Evolutionary conservation across 2,888 invertebrate species (phyloP).

Genomic region (Lasioglossum calceatum): DNA sequence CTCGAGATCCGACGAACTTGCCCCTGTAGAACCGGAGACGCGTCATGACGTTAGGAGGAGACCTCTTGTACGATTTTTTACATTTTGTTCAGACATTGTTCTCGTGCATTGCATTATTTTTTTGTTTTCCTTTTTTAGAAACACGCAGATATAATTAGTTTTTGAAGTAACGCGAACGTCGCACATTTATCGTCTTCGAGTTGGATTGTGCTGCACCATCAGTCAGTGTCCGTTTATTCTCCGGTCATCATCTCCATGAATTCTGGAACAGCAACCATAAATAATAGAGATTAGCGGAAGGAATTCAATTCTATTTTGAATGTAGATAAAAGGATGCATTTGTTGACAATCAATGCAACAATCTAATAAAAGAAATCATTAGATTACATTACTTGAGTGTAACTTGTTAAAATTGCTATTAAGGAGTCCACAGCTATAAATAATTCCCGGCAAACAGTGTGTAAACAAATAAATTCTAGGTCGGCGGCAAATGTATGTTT

Average conservation of each 20-base stretch:
- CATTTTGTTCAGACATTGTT: conserved; percentile 37
- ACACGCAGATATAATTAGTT: conserved; percentile 67
- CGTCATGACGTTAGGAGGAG: conserved; percentile 66
- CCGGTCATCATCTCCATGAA: conserved; percentile 99
- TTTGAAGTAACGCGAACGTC: conserved; percentile 57
- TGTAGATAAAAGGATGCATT: not conserved
- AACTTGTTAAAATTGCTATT: no score
- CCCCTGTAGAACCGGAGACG: conserved; percentile 53
- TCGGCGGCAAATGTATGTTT: not conserved
- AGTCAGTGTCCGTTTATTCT: conserved; percentile 87
- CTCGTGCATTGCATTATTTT: conserved; percentile 54
- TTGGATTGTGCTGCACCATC: conserved; percentile 38
- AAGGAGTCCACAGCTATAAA: not conserved
- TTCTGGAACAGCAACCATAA: conserved; percentile 88
- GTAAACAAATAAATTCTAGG: not conserved
- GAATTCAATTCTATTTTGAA: not conserved
- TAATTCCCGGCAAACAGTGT: not conserved
- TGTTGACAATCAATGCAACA: no score
- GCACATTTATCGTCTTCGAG: conserved; percentile 66
- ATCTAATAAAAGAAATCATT: no score
- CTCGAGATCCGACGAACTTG: conserved; percentile 40
- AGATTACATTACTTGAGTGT: no score
- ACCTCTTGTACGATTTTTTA: conserved; percentile 30
- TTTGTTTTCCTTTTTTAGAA: conserved; percentile 44
- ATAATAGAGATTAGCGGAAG: not conserved